Percentiles rank a stretch among this genome's conserved stretches.
phyloP scores from a whole-genome alignment of 2,888 invertebrate genomes.

The Alloscopus bannaensis region DNA sequence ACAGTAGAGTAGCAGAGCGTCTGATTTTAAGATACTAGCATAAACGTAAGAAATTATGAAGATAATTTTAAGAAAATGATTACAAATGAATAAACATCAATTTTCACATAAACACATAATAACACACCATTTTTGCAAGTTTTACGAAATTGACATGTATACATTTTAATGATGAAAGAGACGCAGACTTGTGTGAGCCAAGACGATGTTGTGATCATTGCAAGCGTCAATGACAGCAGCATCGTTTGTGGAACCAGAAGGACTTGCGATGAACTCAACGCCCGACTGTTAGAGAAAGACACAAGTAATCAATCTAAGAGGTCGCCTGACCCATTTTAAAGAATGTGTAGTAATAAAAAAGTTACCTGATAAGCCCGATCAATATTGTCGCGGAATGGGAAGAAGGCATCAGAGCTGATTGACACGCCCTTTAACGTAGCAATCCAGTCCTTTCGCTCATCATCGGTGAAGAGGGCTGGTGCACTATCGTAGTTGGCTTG shows the following conservation, averaged over 20 bases:
- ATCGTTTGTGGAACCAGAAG: slow-evolving; percentile 96
- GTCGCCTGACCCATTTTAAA: not conserved
- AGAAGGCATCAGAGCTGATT: slow-evolving; percentile 97
- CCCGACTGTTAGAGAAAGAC: slow-evolving; percentile 83
- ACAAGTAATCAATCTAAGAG: not conserved
- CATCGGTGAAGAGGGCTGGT: slow-evolving; percentile 83
- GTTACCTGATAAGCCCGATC: slow-evolving; percentile 92
- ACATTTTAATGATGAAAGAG: slow-evolving; percentile 98
- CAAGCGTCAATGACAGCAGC: slow-evolving; percentile 92
- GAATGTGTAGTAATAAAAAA: not conserved
- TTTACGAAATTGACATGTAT: too few species aligned
- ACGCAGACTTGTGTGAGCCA: slow-evolving; percentile 92
- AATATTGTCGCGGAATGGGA: slow-evolving; percentile 98
- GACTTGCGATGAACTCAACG: slow-evolving; percentile 94
- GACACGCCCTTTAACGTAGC: slow-evolving; percentile 85
- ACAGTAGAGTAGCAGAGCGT: too few species aligned
- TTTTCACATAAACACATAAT: too few species aligned
- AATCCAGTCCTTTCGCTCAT: slow-evolving; percentile 83
- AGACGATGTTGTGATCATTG: slow-evolving; percentile 89
- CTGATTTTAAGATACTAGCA: too few species aligned
- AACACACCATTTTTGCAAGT: too few species aligned
- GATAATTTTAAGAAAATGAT: too few species aligned
- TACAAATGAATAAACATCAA: too few species aligned
- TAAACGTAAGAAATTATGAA: too few species aligned
- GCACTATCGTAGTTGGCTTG: slow-evolving; percentile 84